Base-by-base conservation (phyloP, 2,113 vertebrate species). In the Maccullochella peelii region DNA sequence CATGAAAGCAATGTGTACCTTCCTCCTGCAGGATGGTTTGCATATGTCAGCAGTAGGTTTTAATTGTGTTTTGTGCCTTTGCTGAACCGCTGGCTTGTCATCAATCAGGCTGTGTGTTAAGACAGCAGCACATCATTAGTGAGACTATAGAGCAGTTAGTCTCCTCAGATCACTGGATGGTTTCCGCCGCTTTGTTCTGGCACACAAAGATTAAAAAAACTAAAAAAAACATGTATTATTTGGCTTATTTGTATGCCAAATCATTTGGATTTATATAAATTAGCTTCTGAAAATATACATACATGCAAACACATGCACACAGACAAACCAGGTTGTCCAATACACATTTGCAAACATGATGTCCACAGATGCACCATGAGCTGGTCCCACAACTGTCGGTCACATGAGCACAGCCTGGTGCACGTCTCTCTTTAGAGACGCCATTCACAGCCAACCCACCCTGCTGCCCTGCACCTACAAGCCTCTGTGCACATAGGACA, bases 91-190 rank as follows among this genome's bases (percentile, higher is more conserved):
- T 63, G 57, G 18, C 23, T 66, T 58, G 16, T 69, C 55, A 73
- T 86, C 36, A 36, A 58, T 84, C 79, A 78, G 69, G 16, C 10
- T 84, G 80, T 68, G 77, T 84, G 50, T 82, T 69, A 66, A 85
- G 44, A 84, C 57, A 77, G 77, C 71, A 59, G 73, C 38, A 44
- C 68, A 67, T 87, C 80, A 84, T 90, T 88, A 88, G 82, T 63
- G 73, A 71, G 73, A 54, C 59, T 21, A 42, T 61, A 0, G n/a
- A 21, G 65, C 62, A 23, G 54, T 42, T 50, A 15, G 65, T 69
- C 71, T 50, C 12, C 55, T 74, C 72, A 50, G 77, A 83, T 87
- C 79, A 67, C 50, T 55, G 66, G 49, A 20, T 54, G 49, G 54
- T 78, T 73, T 30, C 57, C 78, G 83, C 78, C 3, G 12, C 65